Conservation (phyloP, 2,888 invertebrate genomes). For the Pheosia tremula region DNA sequence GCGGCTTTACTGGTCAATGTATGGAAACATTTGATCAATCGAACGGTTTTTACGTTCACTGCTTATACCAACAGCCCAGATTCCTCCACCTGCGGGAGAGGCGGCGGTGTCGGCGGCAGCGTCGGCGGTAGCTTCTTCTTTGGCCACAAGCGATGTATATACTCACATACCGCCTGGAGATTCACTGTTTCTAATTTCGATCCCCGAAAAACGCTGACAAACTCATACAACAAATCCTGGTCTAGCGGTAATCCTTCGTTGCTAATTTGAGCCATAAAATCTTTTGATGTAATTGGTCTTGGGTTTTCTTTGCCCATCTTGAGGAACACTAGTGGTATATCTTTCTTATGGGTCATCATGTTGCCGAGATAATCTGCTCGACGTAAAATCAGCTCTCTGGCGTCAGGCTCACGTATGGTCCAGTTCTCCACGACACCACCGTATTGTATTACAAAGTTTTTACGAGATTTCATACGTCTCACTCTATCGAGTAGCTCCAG, state of each 20-base stretch:
- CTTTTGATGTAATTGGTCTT: slow-evolving; percentile 30
- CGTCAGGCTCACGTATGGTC: slow-evolving; percentile 41
- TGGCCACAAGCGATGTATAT: slow-evolving; percentile 56
- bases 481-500: slow-evolving; percentile 38
- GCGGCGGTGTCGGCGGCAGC: slow-evolving; percentile 8
- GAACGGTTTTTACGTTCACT: too few relatives aligned
- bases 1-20: too few relatives aligned
- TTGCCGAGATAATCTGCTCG: slow-evolving; percentile 47
- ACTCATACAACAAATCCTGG: slow-evolving; percentile 45
- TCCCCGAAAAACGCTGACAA: slow-evolving; percentile 45
- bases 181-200: slow-evolving; percentile 41
- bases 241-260: slow-evolving; percentile 33
- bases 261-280: slow-evolving; percentile 21
- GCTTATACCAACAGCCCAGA: background rate
- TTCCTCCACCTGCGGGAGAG: slow-evolving; percentile 36
- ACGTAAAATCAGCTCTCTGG: slow-evolving; percentile 43
- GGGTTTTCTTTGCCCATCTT: background rate
- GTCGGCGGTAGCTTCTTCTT: slow-evolving; percentile 52
- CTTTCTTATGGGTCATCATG: slow-evolving; percentile 26
- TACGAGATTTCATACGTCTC: slow-evolving; percentile 40
- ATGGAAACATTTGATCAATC: too few relatives aligned
- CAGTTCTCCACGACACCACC: slow-evolving; percentile 45
- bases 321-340: slow-evolving; percentile 31
- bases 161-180: slow-evolving; percentile 47
- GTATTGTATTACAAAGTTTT: slow-evolving; percentile 41